These are phyloP conservation scores for Pogonophryne albipinna DNA, from an alignment of 2,797 vertebrate genomes.

Conservation along the genomic window DNA sequence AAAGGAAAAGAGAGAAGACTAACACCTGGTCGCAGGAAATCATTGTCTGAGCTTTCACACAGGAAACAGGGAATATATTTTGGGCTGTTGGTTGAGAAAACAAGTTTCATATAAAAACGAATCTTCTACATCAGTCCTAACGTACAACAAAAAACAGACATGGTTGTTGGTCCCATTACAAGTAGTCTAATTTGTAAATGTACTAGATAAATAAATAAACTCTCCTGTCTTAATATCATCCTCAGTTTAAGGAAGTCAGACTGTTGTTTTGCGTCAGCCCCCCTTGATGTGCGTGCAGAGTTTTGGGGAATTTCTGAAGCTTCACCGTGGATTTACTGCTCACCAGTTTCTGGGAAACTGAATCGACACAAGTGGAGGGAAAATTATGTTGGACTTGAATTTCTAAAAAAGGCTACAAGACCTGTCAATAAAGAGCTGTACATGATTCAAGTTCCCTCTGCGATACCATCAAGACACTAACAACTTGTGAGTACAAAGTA, in stretches of 20 bases:
- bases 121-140: not conserved
- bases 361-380: not conserved
- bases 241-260: conserved; percentile 31
- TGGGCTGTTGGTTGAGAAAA: not conserved
- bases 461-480: not conserved
- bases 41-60: conserved; percentile 30
- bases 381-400: conserved; percentile 3
- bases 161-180: not conserved
- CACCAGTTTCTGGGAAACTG: conserved; percentile 9
- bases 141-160: conserved; percentile 2
- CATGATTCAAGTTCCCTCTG: not conserved
- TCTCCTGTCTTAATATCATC: conserved; percentile 8
- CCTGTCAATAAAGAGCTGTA: not conserved
- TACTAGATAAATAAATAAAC: not conserved
- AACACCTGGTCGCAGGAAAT: conserved; percentile 61
- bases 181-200: conserved; percentile 1
- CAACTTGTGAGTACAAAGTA: not conserved
- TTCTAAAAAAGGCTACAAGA: conserved; percentile 6
- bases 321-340: conserved; percentile 21
- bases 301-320: conserved; percentile 20
- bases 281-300: conserved; percentile 21
- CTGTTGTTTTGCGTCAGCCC: conserved; percentile 27
- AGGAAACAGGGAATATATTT: not conserved
- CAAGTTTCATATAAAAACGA: not conserved
- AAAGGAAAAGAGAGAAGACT: conserved; percentile 34